Conservation (phyloP, 2,113 vertebrate genomes). For the Mus spicilegus region DNA sequence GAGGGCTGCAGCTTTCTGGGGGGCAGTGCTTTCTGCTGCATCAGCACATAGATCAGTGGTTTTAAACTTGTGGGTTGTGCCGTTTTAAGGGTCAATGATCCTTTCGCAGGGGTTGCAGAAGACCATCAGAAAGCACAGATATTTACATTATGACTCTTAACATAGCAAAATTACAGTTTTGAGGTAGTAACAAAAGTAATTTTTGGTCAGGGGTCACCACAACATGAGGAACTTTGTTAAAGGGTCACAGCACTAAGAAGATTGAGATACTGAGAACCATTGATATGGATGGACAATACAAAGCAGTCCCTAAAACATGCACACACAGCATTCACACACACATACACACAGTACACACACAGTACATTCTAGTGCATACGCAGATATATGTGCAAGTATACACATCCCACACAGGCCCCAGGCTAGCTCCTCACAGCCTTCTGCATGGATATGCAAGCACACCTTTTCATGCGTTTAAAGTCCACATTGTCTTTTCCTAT, state of each 20-base stretch:
- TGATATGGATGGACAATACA: neutral
- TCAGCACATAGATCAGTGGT: neutral
- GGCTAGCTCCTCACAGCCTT: neutral
- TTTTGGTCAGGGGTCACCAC: neutral
- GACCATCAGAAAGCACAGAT: neutral
- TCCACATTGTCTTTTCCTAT: rapidly evolving
- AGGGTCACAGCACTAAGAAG: neutral
- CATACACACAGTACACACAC: too few species aligned
- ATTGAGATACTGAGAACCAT: neutral
- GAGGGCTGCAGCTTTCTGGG: neutral
- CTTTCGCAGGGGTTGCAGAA: neutral
- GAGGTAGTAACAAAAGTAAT: neutral
- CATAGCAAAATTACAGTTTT: neutral
- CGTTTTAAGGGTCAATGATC: neutral
- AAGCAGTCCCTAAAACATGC: neutral
- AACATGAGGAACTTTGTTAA: neutral
- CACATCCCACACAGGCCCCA: neutral
- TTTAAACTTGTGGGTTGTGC: neutral
- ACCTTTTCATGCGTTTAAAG: neutral
- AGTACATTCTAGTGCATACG: neutral
- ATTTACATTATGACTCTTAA: neutral
- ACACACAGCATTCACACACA: neutral
- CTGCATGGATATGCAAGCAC: neutral
- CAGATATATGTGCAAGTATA: neutral
- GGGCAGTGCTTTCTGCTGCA: neutral